Evolutionary conservation across 2,888 invertebrate species (phyloP), one percentile per base, ranked within the genome.

Genomic region (Thymelicus lineola): DNA sequence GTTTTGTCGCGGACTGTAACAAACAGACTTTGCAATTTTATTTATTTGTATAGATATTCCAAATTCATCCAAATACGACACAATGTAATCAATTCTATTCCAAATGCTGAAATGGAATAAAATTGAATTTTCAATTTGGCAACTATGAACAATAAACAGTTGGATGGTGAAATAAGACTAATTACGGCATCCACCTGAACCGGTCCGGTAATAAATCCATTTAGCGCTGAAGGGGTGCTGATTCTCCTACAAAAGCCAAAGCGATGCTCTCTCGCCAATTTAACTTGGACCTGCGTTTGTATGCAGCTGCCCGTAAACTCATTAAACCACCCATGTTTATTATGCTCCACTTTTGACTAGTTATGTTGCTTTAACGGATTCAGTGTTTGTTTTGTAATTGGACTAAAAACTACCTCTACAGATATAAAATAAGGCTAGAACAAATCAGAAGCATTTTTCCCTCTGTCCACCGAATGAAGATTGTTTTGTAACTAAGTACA

Each of bases 121-220:
- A 72, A 68, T 71, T 71, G 68, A 58, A 75, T 59, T 68, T 71
- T 73, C 74, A 74, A 86, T 87, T 86, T 87, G 82, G 81, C 83
- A 83, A 81, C 81, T 78, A 77, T 75, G 77, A 81, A 86, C 88
- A 87, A 88, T 87, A 87, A 88, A 87, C 86, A 86, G 88, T 87
- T 81, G 80, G 78, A 75, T 71, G 71, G 79, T 75, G 83, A 87
- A 89, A 89, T 88, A 88, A 86, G 86, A 87, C 86, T 87, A 90
- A 90, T 90, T 86, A 85, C 81, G 84, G 83, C 81, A 82, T 84
- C 86, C 87, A 89, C 86, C 86, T 88, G 88, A 83, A 87, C 83
- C 84, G 81, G 84, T 82, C 81, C 80, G 80, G 87, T 85, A 86
- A 91, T 91, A 91, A 91, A 91, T 91, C 88, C 86, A 87, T 90